Conservation (phyloP, 2,113 vertebrate species). For the Pituophis catenifer region DNA sequence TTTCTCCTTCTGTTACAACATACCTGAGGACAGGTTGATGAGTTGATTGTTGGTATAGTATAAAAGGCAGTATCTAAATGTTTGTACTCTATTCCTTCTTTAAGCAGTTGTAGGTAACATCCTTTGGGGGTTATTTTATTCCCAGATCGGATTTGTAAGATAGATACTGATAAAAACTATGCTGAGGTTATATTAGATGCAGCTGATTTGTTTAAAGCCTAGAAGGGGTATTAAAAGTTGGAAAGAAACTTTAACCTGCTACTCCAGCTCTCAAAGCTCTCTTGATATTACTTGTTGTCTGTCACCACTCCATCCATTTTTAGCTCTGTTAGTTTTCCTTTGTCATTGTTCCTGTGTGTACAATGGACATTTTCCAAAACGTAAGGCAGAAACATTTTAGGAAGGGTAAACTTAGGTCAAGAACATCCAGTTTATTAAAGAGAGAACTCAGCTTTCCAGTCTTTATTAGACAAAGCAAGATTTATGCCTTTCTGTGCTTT, state of each 20-base stretch:
- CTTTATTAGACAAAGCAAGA: slow-evolving; percentile 23
- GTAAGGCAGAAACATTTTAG: slow-evolving; percentile 11
- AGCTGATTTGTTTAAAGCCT: neutral
- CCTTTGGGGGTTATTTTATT: neutral
- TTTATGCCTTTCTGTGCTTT: slow-evolving; percentile 52
- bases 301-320: neutral
- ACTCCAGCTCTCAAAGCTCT: neutral
- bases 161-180: neutral
- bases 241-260: neutral
- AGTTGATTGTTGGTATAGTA: neutral
- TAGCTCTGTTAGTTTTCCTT: neutral
- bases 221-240: neutral
- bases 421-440: slow-evolving; percentile 35
- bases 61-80: neutral
- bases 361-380: neutral
- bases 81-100: neutral
- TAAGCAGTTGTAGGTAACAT: neutral
- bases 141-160: neutral
- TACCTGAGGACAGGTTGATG: neutral
- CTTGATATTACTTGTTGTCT: neutral
- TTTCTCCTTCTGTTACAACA: neutral
- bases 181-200: neutral
- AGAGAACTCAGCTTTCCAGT: slow-evolving; percentile 39
- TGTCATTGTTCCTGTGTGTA: neutral
- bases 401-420: slow-evolving; percentile 36